phyloP scores from a whole-genome alignment of 2,888 invertebrate genomes.

The Serrognathus titanus region DNA sequence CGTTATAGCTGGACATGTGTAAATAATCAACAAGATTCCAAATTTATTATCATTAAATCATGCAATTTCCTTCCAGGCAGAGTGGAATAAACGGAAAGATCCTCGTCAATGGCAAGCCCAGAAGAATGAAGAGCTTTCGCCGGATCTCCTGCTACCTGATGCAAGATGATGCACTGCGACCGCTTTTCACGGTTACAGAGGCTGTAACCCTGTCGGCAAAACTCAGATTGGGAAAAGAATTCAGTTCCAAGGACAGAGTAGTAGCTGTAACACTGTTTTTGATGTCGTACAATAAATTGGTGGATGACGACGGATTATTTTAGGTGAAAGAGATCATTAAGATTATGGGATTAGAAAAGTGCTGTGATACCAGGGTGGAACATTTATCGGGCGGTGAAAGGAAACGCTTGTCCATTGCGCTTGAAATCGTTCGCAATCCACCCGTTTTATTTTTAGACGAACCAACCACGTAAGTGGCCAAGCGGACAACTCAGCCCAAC shows the following conservation, averaged over 20 bases:
- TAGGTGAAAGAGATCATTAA: constrained; percentile 72
- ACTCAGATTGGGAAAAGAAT: constrained; percentile 65
- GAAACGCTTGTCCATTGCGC: constrained; percentile 70
- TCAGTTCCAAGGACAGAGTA: constrained; percentile 57
- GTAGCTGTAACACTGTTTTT: constrained; percentile 55
- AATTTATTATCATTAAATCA: background rate
- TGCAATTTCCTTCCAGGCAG: constrained; percentile 33
- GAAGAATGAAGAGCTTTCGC: constrained; percentile 67
- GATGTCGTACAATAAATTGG: background rate
- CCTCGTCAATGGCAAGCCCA: constrained; percentile 63
- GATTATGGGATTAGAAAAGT: constrained; percentile 65
- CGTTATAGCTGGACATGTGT: constrained; percentile 19
- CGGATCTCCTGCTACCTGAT: constrained; percentile 78
- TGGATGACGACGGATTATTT: constrained; percentile 10
- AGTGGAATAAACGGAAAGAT: constrained; percentile 65
- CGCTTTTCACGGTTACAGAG: constrained; percentile 69
- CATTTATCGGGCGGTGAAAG: constrained; percentile 73
- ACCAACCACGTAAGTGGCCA: constrained; percentile 67
- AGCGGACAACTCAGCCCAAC: too few species aligned
- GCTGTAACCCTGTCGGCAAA: constrained; percentile 72
- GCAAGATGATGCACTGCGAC: constrained; percentile 73
- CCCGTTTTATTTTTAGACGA: constrained; percentile 79
- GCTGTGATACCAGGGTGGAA: constrained; percentile 63
- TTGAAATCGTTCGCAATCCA: constrained; percentile 79
- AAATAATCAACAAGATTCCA: background rate